These are phyloP conservation scores for Spisula subtruncata DNA, from an alignment of 2,888 invertebrate genomes.

Conservation along the genomic window DNA sequence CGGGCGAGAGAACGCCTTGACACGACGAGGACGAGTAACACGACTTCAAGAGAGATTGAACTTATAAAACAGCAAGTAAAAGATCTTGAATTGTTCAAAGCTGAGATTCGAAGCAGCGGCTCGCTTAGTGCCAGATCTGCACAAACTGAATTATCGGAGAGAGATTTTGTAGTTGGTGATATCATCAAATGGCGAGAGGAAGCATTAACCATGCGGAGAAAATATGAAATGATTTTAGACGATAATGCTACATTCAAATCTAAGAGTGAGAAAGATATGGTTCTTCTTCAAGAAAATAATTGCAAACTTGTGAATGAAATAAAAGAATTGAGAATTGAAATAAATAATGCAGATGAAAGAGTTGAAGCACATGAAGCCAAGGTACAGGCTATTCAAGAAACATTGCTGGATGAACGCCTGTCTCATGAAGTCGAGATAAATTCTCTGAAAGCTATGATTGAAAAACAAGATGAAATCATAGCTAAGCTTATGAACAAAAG, in stretches of 20 bases:
- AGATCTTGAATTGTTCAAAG: constrained; percentile 36
- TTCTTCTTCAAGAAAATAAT: constrained; percentile 27
- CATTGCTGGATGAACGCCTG: constrained; percentile 60
- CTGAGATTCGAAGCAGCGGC: constrained; percentile 29
- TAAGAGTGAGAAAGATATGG: constrained; percentile 29
- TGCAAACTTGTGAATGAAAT: constrained; percentile 41
- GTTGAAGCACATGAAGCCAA: constrained; percentile 40
- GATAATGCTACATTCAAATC: constrained; percentile 32
- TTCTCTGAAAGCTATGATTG: constrained; percentile 56
- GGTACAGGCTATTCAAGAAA: constrained; percentile 62
- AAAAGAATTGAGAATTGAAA: constrained; percentile 34
- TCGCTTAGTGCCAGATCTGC: constrained; percentile 29
- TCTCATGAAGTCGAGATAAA: constrained; percentile 67
- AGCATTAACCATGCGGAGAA: constrained; percentile 24
- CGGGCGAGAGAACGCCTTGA: constrained; percentile 32
- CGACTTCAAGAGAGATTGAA: constrained; percentile 33
- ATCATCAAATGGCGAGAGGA: constrained; percentile 55
- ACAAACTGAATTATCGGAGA: constrained; percentile 23
- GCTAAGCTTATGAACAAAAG: constrained; percentile 28
- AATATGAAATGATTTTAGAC: constrained; percentile 34
- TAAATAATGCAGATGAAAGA: constrained; percentile 29
- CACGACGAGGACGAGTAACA: constrained; percentile 30
- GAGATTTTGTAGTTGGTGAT: constrained; percentile 38
- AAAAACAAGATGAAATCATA: constrained; percentile 48
- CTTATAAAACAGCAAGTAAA: constrained; percentile 38